Conservation (phyloP, 2,113 vertebrate genomes). For the Cryptotis parvus region DNA sequence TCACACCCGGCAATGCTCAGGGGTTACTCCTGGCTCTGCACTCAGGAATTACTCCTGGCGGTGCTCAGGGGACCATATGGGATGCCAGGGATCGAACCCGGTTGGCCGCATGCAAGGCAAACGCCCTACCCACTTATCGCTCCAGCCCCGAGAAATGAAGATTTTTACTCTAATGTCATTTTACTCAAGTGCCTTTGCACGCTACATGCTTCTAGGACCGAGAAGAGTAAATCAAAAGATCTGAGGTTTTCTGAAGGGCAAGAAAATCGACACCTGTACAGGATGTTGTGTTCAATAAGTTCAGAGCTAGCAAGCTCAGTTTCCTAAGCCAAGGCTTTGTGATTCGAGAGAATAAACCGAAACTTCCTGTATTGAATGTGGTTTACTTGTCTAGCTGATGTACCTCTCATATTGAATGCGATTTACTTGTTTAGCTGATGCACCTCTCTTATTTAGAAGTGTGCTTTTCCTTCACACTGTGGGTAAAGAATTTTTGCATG, state of each 20-base stretch:
- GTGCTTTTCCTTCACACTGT: background rate
- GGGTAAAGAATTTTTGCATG: background rate
- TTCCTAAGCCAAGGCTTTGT: conserved; percentile 33
- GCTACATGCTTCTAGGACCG: background rate
- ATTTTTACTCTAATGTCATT: background rate
- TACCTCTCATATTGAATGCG: too few species aligned
- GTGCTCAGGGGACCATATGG: too few species aligned
- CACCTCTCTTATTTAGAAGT: background rate
- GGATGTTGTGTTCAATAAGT: too few species aligned
- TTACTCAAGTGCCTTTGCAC: background rate
- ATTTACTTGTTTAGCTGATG: too few species aligned
- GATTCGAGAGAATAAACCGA: conserved; percentile 3
- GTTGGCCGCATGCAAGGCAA: too few species aligned
- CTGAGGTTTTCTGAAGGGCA: background rate
- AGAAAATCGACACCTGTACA: background rate
- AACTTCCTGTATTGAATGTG: background rate
- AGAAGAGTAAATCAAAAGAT: background rate
- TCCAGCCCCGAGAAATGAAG: too few species aligned
- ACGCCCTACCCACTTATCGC: too few species aligned
- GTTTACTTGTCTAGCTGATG: background rate
- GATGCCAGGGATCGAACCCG: too few species aligned
- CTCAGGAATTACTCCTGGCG: too few species aligned
- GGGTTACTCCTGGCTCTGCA: too few species aligned
- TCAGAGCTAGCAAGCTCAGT: conserved; percentile 8
- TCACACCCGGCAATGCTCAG: too few species aligned